These are phyloP conservation scores for Symphodus melops DNA, from an alignment of 2,113 vertebrate genomes.

Conservation along the genomic window DNA sequence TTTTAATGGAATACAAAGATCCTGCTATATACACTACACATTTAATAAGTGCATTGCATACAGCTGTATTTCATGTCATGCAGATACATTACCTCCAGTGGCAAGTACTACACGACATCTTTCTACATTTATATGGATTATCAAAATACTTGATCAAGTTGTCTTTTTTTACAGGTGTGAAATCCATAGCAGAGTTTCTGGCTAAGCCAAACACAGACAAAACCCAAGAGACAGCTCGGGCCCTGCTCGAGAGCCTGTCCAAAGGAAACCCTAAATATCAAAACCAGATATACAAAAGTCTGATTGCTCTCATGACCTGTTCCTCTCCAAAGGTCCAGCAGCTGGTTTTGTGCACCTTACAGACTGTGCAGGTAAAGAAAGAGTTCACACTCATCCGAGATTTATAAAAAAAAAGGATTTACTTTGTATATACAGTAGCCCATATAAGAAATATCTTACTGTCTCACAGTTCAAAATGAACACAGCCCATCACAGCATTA, in stretches of 20 bases:
- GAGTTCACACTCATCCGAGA: background rate
- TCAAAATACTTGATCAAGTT: background rate
- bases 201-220: slow-evolving; percentile 79
- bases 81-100: background rate
- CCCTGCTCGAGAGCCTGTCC: slow-evolving; percentile 83
- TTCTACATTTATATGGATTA: background rate
- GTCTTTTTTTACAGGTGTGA: slow-evolving; percentile 78
- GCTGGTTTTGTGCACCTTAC: slow-evolving; percentile 82
- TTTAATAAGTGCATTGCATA: background rate
- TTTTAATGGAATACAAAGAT: background rate
- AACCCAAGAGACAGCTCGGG: slow-evolving; percentile 77
- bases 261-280: slow-evolving; percentile 86
- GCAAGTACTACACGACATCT: background rate
- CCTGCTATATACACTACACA: background rate
- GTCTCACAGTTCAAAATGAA: slow-evolving; percentile 72
- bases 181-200: slow-evolving; percentile 81
- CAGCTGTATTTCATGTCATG: background rate
- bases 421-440: too few species aligned
- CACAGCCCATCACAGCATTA: slow-evolving; percentile 71
- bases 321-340: slow-evolving; percentile 81
- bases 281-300: slow-evolving; percentile 85
- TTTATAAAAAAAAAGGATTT: too few species aligned
- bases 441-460: background rate
- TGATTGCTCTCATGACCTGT: slow-evolving; percentile 81
- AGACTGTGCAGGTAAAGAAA: slow-evolving; percentile 81